Percentiles rank a stretch among this genome's conserved stretches.
Evolutionary conservation across 2,888 invertebrate species (phyloP).

Genomic region (Baccha elongata): DNA sequence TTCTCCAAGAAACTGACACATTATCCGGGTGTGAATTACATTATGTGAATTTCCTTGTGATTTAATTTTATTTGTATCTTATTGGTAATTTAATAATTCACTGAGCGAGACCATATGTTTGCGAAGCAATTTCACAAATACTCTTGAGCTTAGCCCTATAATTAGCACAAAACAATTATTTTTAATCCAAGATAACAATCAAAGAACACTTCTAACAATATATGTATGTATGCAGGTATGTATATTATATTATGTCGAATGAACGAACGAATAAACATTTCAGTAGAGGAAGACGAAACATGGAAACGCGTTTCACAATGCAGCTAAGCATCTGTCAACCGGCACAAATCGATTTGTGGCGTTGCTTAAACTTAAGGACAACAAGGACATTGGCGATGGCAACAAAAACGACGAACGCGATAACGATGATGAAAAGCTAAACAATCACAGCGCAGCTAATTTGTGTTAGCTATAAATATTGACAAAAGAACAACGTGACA

Average conservation of each 20-base stretch:
- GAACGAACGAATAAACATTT: not conserved
- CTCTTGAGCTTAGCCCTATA: slow-evolving; percentile 27
- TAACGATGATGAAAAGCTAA: slow-evolving; percentile 7
- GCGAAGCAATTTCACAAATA: slow-evolving; percentile 22
- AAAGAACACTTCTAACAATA: slow-evolving; percentile 30
- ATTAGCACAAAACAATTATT: slow-evolving; percentile 25
- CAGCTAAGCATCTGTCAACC: slow-evolving; percentile 56
- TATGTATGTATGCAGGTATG: too few relatives aligned
- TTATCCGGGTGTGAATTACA: slow-evolving; percentile 10
- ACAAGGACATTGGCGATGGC: slow-evolving; percentile 13
- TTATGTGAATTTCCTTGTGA: slow-evolving; percentile 1
- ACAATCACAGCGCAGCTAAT: slow-evolving; percentile 29
- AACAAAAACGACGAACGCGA: not conserved
- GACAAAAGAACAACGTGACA: slow-evolving; percentile 53
- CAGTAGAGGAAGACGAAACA: slow-evolving; percentile 8
- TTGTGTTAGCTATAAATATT: slow-evolving; percentile 36
- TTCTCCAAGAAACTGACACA: slow-evolving; percentile 53
- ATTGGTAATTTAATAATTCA: slow-evolving; percentile 22
- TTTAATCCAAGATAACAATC: slow-evolving; percentile 41
- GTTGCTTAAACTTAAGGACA: slow-evolving; percentile 8
- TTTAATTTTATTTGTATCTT: slow-evolving; percentile 24
- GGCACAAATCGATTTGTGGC: slow-evolving; percentile 44
- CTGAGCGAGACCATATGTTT: slow-evolving; percentile 56
- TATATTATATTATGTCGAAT: slow-evolving; percentile 2
- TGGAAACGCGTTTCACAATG: slow-evolving; percentile 29